These are phyloP conservation scores for Perizoma flavofasciatum DNA, from an alignment of 2,888 invertebrate species.

Conservation along the genomic window DNA sequence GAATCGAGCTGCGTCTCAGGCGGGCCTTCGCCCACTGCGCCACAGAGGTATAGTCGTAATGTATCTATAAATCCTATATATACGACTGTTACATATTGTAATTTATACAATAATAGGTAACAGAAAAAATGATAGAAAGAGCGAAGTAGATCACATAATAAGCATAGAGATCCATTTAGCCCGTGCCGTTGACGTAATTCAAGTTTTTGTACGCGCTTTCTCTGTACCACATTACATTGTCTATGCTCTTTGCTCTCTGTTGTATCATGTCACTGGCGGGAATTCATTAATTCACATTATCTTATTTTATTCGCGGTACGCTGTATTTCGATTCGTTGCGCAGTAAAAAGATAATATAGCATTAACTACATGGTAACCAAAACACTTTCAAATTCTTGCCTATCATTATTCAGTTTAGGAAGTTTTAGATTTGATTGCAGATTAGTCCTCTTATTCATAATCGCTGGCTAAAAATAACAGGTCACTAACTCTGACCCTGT, in stretches of 20 bases:
- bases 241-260: slow-evolving; percentile 31
- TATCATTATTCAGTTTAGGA: too few species aligned
- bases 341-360: too few species aligned
- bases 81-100: slow-evolving; percentile 28
- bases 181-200: slow-evolving; percentile 33
- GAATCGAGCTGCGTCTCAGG: too few species aligned
- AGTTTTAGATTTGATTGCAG: too few species aligned
- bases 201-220: slow-evolving; percentile 45
- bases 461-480: too few species aligned
- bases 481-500: too few species aligned
- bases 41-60: too few species aligned
- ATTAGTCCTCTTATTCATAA: too few species aligned
- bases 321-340: too few species aligned
- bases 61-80: background rate
- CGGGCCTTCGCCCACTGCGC: too few species aligned
- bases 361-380: too few species aligned
- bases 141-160: slow-evolving; percentile 22
- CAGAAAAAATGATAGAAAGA: slow-evolving; percentile 27
- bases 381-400: too few species aligned
- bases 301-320: background rate
- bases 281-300: slow-evolving; percentile 28
- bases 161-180: slow-evolving; percentile 22
- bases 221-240: slow-evolving; percentile 43
- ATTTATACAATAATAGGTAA: slow-evolving; percentile 27
- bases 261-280: slow-evolving; percentile 28